phyloP scores from a whole-genome alignment of 2,888 invertebrate species.

The Morinoia aosen region DNA sequence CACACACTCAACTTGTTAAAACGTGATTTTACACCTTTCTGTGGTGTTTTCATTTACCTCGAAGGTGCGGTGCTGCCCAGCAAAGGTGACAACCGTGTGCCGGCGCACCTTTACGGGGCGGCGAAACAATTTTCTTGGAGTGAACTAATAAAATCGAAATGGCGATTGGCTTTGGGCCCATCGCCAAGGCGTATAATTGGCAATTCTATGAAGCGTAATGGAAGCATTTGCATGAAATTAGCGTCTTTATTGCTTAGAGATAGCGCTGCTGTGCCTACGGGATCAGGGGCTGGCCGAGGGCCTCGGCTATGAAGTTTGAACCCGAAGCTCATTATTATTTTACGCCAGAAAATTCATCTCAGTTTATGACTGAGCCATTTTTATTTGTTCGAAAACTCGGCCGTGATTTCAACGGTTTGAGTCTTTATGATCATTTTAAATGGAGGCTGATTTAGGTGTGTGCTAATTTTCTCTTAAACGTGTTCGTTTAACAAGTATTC shows the following conservation, averaged over 20 bases:
- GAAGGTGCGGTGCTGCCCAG: not conserved
- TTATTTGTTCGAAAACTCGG: not conserved
- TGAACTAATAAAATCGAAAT: constrained; percentile 50
- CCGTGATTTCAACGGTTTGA: not conserved
- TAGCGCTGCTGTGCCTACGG: constrained; percentile 19
- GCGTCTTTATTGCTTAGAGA: constrained; percentile 19
- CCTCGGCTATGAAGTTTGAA: not conserved
- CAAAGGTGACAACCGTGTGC: not conserved
- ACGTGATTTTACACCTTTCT: not conserved
- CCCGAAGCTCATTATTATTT: constrained; percentile 8
- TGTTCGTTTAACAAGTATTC: not conserved
- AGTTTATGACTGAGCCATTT: not conserved
- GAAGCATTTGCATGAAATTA: constrained; percentile 52
- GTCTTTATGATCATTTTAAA: not conserved
- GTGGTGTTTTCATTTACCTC: not conserved
- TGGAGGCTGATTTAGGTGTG: not conserved
- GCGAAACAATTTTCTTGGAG: constrained; percentile 34
- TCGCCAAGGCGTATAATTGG: constrained; percentile 47
- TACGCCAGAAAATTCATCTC: not conserved
- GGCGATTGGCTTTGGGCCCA: constrained; percentile 2
- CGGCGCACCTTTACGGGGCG: not conserved
- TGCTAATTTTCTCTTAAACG: not conserved
- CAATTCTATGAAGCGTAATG: constrained; percentile 52
- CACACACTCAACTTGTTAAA: no score
- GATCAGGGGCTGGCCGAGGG: constrained; percentile 1